Conservation (phyloP, 2,113 vertebrate genomes). For the Syngnathus scovelli region DNA sequence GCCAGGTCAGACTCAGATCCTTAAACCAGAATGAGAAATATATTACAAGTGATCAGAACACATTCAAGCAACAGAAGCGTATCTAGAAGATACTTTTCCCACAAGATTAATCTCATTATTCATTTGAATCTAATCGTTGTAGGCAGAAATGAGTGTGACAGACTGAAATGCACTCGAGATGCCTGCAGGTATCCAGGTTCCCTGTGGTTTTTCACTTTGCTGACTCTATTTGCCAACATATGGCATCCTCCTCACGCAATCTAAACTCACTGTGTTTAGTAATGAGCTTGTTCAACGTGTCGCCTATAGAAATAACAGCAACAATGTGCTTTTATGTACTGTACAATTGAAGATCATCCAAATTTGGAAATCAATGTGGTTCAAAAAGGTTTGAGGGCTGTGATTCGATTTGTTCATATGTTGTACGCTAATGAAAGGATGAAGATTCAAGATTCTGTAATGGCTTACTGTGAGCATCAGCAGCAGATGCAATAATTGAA, state of each 20-base stretch:
- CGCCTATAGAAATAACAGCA: neutral
- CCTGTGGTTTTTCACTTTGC: slow-evolving; percentile 22
- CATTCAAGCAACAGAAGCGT: neutral
- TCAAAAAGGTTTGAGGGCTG: no score
- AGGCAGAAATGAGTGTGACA: slow-evolving; percentile 7
- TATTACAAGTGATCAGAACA: neutral
- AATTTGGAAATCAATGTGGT: neutral
- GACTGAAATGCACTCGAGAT: slow-evolving; percentile 24
- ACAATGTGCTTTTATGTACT: neutral
- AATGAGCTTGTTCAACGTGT: slow-evolving; percentile 6
- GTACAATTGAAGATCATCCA: neutral
- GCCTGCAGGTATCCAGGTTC: slow-evolving; percentile 33
- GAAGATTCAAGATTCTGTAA: slow-evolving; percentile 39
- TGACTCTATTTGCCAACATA: slow-evolving; percentile 31
- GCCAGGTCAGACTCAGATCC: neutral
- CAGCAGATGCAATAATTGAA: slow-evolving; percentile 54
- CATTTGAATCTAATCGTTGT: neutral
- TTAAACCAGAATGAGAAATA: neutral
- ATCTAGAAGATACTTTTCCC: neutral
- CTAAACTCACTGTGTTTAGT: neutral
- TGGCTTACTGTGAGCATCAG: slow-evolving; percentile 51
- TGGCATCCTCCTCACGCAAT: slow-evolving; percentile 27
- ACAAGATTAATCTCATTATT: neutral
- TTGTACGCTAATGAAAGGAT: slow-evolving; percentile 42
- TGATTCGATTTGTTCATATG: no score